Percentiles rank a stretch among this genome's conserved stretches.
Conservation (phyloP, 2,797 vertebrate genomes). For the Pteropus rufus region DNA sequence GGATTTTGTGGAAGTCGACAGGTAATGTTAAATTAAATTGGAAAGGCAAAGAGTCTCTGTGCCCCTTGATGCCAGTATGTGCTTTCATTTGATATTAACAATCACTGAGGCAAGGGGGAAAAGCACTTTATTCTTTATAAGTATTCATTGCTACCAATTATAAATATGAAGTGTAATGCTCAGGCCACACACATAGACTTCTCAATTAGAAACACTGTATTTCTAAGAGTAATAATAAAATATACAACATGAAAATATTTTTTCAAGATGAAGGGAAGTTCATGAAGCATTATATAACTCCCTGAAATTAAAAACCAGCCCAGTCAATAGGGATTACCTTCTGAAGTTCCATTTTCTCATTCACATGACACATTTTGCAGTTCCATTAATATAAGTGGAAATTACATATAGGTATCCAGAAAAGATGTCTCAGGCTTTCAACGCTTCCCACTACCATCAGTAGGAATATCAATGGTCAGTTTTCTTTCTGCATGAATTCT, state of each 20-base stretch:
- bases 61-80: neutral
- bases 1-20: neutral
- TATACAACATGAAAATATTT: neutral
- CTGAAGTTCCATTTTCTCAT: constrained; percentile 19
- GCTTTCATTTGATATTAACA: constrained; percentile 29
- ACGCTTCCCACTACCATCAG: neutral
- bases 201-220: neutral
- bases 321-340: neutral
- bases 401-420: neutral
- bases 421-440: neutral
- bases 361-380: neutral
- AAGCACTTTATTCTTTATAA: neutral
- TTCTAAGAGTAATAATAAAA: neutral
- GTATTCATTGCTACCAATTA: constrained; percentile 12
- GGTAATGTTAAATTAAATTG: neutral
- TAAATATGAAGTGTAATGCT: neutral
- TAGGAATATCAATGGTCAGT: neutral
- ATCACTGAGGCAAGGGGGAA: neutral
- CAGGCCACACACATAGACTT: neutral
- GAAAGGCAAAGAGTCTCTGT: neutral
- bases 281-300: neutral
- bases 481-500: neutral
- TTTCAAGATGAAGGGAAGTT: constrained; percentile 9
- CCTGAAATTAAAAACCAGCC: constrained; percentile 10
- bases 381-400: neutral